A percentile compares a stretch with the other conserved stretches of the same genome.
Conservation (phyloP, 2,797 vertebrate species). For the Acropternis orthonyx region DNA sequence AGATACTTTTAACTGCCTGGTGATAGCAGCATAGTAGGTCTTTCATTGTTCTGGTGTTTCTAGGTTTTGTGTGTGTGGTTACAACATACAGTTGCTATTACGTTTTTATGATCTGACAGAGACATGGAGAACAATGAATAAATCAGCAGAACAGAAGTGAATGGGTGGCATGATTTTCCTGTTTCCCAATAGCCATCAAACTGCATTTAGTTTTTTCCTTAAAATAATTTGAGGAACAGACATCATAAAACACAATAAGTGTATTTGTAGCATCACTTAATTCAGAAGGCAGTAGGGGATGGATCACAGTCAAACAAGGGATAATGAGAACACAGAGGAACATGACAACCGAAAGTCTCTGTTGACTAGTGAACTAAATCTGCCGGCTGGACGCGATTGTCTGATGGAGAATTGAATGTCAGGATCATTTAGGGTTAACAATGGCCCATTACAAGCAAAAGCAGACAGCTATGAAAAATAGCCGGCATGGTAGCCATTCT, state of each 20-base stretch:
- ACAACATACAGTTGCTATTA: not conserved
- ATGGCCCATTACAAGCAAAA: constrained; percentile 75
- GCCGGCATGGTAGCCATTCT: constrained; percentile 73
- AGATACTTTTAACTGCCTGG: constrained; percentile 2
- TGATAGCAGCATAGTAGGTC: not conserved
- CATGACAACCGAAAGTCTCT: constrained; percentile 82
- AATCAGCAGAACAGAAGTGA: not conserved
- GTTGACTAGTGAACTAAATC: constrained; percentile 82
- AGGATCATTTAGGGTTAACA: constrained; percentile 87
- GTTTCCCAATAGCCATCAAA: not conserved
- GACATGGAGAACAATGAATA: not conserved
- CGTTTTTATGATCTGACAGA: not conserved
- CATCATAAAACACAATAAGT: constrained; percentile 51
- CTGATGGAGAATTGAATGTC: constrained; percentile 82
- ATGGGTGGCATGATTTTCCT: not conserved
- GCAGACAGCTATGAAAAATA: constrained; percentile 80
- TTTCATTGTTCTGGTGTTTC: not conserved
- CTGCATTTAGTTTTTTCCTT: constrained; percentile 16
- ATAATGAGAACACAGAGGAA: constrained; percentile 80
- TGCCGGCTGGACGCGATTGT: constrained; percentile 80
- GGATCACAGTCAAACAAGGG: constrained; percentile 77
- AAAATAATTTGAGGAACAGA: constrained; percentile 49
- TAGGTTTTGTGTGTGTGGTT: not conserved
- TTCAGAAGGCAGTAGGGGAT: constrained; percentile 74
- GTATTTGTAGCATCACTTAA: constrained; percentile 75